Evolutionary conservation across 1,140 invertebrate species (phyloP).

Genomic region (Pectinophora gossypiella): DNA sequence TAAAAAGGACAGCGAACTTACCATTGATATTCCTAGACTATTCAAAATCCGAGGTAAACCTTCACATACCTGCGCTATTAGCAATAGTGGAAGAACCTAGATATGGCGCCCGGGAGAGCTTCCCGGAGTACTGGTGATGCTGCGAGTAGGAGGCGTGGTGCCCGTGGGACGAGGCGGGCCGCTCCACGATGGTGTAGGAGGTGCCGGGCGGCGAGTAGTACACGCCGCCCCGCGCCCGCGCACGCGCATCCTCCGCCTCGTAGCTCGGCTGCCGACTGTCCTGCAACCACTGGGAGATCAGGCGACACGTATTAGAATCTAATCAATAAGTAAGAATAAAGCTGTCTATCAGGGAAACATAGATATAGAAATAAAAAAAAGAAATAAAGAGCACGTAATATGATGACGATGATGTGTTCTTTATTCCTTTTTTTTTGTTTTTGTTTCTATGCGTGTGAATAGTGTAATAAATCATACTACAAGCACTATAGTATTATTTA

Average conservation of each 20-base stretch:
- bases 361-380: too few relatives aligned
- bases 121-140: constrained; percentile 76
- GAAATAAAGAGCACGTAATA: too few relatives aligned
- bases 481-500: too few relatives aligned
- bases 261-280: constrained; percentile 65
- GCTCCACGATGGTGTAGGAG: constrained; percentile 89
- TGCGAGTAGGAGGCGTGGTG: constrained; percentile 77
- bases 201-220: constrained; percentile 84
- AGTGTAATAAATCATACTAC: too few relatives aligned
- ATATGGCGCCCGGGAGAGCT: constrained; percentile 76
- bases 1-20: too few relatives aligned
- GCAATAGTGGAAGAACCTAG: constrained; percentile 77
- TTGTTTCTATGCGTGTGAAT: too few relatives aligned
- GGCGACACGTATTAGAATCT: too few relatives aligned
- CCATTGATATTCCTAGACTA: too few relatives aligned
- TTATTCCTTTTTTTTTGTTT: too few relatives aligned
- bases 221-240: constrained; percentile 74
- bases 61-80: constrained; percentile 50
- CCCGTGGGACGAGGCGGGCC: constrained; percentile 84
- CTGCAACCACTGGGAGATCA: constrained; percentile 48
- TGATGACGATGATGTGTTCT: too few relatives aligned
- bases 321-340: too few relatives aligned
- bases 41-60: background rate
- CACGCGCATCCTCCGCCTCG: constrained; percentile 61
- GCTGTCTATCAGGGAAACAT: too few relatives aligned